A percentile compares a stretch with the other conserved stretches of the same genome.
These are phyloP conservation scores for Myripristis jacobus DNA, from an alignment of 2,797 vertebrate species.

Conservation along the genomic window DNA sequence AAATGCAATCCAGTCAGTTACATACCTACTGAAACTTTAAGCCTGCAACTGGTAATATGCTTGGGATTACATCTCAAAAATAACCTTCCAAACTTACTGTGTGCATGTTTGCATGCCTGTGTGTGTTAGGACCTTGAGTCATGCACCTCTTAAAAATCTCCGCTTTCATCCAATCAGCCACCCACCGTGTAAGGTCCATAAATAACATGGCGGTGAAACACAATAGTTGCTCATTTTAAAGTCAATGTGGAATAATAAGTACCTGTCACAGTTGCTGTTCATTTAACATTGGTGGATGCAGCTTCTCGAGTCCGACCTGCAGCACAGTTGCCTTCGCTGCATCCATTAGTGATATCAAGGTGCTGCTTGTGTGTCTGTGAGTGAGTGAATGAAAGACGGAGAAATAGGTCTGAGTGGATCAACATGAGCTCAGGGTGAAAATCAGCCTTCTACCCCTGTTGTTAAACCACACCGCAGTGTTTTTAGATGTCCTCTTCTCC, in stretches of 20 bases:
- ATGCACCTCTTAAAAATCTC: constrained; percentile 36
- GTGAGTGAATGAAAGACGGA: constrained; percentile 23
- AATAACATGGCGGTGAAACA: constrained; percentile 62
- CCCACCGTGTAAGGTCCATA: constrained; percentile 52
- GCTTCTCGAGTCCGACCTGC: constrained; percentile 31
- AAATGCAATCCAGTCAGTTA: not conserved
- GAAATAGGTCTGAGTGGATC: not conserved
- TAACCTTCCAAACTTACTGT: not conserved
- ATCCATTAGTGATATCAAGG: constrained; percentile 56
- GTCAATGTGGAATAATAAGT: constrained; percentile 66
- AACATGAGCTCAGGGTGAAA: not conserved
- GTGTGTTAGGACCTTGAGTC: constrained; percentile 19
- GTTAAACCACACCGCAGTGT: not conserved
- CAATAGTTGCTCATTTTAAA: constrained; percentile 63
- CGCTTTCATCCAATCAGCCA: constrained; percentile 62
- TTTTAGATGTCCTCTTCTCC: not conserved
- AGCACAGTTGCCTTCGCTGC: constrained; percentile 24
- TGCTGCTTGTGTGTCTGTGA: constrained; percentile 10
- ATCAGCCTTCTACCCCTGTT: no score
- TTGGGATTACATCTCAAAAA: not conserved
- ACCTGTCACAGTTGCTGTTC: constrained; percentile 49
- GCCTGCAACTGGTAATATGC: not conserved
- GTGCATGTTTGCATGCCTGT: not conserved
- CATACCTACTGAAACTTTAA: not conserved
- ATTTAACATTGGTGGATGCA: constrained; percentile 27